Conservation (phyloP, 2,888 invertebrate species). For the Ormyrus rosae region DNA sequence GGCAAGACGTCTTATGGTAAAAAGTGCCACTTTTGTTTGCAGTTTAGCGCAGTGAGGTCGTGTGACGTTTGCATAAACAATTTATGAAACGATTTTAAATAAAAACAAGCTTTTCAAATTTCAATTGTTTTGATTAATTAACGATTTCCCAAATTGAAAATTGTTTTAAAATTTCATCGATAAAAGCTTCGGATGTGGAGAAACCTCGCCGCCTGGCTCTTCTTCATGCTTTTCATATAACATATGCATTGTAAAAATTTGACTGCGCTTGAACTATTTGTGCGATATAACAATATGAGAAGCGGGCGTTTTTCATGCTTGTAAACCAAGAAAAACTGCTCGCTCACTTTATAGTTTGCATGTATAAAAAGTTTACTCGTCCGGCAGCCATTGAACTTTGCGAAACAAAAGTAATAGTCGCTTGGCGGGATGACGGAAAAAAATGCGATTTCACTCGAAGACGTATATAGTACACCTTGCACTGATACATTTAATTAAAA, state of each 20-base stretch:
- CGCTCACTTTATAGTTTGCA: background rate
- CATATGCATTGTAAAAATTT: constrained; percentile 22
- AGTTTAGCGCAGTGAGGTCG: constrained; percentile 12
- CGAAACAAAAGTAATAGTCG: background rate
- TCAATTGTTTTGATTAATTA: no score
- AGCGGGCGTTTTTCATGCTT: background rate
- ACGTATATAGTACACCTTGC: no score
- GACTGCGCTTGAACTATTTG: constrained; percentile 21
- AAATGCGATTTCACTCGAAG: no score
- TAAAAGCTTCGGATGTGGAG: no score
- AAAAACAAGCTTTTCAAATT: no score
- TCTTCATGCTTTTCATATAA: background rate
- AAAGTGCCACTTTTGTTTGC: background rate
- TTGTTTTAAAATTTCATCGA: no score
- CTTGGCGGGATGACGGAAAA: background rate
- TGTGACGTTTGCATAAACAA: no score
- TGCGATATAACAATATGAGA: constrained; percentile 16
- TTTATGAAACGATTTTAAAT: no score
- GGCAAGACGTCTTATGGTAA: background rate
- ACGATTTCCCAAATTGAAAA: no score
- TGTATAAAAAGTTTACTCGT: background rate
- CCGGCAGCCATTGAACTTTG: background rate
- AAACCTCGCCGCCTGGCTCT: no score
- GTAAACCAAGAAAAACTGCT: background rate
- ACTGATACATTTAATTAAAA: no score